phyloP scores from a whole-genome alignment of 2,888 invertebrate genomes.

The Andrena praecox region DNA sequence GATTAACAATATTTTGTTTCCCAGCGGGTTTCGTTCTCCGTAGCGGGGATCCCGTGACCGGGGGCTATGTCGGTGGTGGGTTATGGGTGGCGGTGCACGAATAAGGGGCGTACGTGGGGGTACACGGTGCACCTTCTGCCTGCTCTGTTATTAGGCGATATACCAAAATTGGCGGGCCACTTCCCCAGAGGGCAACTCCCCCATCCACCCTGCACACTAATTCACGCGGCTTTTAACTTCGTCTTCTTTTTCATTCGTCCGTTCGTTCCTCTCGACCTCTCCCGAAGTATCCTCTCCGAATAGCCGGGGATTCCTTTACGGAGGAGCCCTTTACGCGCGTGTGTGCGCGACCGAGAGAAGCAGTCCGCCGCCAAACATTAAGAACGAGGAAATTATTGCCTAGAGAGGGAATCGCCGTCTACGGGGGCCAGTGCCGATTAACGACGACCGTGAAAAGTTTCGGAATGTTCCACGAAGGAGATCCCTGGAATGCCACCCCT shows the following conservation, averaged over 20 bases:
- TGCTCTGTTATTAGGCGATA: constrained; percentile 83
- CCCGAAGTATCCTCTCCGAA: constrained; percentile 24
- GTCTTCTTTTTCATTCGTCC: constrained; percentile 15
- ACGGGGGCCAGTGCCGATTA: constrained; percentile 57
- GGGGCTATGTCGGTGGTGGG: constrained; percentile 64
- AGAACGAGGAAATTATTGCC: constrained; percentile 70
- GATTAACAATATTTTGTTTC: constrained; percentile 67
- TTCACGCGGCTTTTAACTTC: constrained; percentile 75
- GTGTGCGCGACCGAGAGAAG: constrained; percentile 29
- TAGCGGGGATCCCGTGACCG: constrained; percentile 50
- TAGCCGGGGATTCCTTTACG: constrained; percentile 41
- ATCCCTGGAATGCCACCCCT: constrained; percentile 51
- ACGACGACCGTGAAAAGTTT: constrained; percentile 55
- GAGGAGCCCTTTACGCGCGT: constrained; percentile 33
- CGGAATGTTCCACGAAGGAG: constrained; percentile 50
- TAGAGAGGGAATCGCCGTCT: constrained; percentile 60
- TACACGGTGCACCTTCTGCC: constrained; percentile 65
- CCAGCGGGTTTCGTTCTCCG: constrained; percentile 44
- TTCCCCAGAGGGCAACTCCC: constrained; percentile 72
- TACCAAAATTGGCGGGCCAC: constrained; percentile 82
- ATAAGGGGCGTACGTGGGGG: constrained; percentile 62
- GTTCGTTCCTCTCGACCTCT: background rate
- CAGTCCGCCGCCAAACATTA: constrained; percentile 62
- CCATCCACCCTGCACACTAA: constrained; percentile 73
- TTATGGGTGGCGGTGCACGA: constrained; percentile 65